A percentile compares a stretch with the other conserved stretches of the same genome.
Conservation (phyloP, 2,888 invertebrate species). For the Syrista parreyssii region DNA sequence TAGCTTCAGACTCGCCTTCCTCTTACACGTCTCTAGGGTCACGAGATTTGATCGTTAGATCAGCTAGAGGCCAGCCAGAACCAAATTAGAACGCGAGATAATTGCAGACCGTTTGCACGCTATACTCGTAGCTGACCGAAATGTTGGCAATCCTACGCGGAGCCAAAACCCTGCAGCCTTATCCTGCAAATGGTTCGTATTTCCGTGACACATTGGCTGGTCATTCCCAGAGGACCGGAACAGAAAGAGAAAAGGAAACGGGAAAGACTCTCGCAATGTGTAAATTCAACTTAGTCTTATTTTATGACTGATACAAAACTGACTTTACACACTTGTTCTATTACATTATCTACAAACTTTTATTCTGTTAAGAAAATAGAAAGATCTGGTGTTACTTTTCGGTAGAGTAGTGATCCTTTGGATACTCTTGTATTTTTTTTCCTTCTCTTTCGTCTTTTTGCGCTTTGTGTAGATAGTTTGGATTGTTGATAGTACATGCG, state of each 20-base stretch:
- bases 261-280: background rate
- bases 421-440: background rate
- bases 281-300: no score
- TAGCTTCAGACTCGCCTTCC: constrained; percentile 35
- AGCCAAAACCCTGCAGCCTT: background rate
- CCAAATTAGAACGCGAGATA: constrained; percentile 59
- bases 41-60: constrained; percentile 59
- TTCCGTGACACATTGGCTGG: background rate
- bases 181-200: background rate
- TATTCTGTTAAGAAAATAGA: background rate
- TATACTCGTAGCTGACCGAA: constrained; percentile 51
- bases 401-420: background rate
- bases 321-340: background rate
- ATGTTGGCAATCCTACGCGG: constrained; percentile 23
- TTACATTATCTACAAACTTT: background rate
- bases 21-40: constrained; percentile 36
- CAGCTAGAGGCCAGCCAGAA: constrained; percentile 43
- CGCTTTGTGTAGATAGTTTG: background rate
- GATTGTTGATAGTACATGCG: background rate
- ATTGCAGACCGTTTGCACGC: constrained; percentile 59
- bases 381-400: background rate
- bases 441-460: background rate
- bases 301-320: background rate
- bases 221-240: background rate
- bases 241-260: background rate